These are phyloP conservation scores for Bruchidius siliquastri DNA, from an alignment of 2,888 invertebrate genomes.

Conservation along the genomic window DNA sequence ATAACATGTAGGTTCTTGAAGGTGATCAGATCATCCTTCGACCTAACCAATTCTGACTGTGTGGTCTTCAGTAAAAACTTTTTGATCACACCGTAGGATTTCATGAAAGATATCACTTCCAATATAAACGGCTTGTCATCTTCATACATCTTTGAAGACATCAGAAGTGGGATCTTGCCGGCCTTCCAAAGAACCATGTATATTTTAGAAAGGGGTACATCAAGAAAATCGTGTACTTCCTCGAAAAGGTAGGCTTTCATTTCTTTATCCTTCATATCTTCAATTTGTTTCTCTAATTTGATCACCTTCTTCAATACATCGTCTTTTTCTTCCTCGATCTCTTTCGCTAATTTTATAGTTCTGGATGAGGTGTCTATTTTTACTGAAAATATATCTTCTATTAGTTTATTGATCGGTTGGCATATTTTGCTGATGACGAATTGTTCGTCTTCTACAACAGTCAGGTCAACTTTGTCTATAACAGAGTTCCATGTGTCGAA, in stretches of 20 bases:
- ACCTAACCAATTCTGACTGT: constrained; percentile 14
- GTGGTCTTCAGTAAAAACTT: constrained; percentile 23
- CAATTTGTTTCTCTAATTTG: constrained; percentile 7
- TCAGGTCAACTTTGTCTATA: constrained; percentile 22
- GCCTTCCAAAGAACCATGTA: constrained; percentile 29
- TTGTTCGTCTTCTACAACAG: constrained; percentile 18
- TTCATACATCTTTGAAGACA: constrained; percentile 17
- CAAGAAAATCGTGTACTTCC: constrained; percentile 16
- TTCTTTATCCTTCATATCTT: constrained; percentile 9
- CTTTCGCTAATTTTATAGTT: neutral
- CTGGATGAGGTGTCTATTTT: constrained; percentile 9
- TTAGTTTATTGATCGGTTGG: constrained; percentile 17
- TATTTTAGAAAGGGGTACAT: constrained; percentile 19
- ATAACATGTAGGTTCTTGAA: constrained; percentile 24
- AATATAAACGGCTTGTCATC: constrained; percentile 21
- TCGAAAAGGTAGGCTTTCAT: constrained; percentile 26
- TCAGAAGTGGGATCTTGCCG: constrained; percentile 21
- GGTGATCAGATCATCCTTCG: constrained; percentile 15
- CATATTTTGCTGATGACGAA: constrained; percentile 17
- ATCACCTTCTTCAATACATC: constrained; percentile 14
- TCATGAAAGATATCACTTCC: constrained; percentile 22
- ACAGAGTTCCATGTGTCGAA: constrained; percentile 23
- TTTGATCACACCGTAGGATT: constrained; percentile 20
- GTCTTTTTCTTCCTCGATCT: neutral
- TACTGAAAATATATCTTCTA: constrained; percentile 12